Evolutionary conservation across 1,140 invertebrate species (phyloP), one percentile per base, ranked within the genome.

Genomic region (Aphaenogaster ashmeadi): DNA sequence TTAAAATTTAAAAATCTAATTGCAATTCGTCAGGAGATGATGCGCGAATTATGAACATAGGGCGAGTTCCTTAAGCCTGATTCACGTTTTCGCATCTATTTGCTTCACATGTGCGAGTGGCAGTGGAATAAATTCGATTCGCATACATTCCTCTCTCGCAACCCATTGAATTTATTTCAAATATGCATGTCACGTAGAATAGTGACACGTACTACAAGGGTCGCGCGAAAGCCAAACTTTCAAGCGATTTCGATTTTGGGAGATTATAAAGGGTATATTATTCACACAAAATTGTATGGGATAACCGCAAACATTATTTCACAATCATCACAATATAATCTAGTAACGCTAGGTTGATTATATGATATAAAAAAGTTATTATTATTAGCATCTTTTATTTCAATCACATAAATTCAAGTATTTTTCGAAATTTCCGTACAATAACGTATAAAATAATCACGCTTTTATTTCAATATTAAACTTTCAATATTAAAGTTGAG

Each of bases 101-200:
- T 80, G 47, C 47, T 54, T 80, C 36, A 50, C 78, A 47, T 80
- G 38, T 80, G 78, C 78, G 21, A 69, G 36, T 54, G 13, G 62
- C 78, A 52, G 11, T 67, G 13, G 21, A 47, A 80, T 69, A 80
- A 80, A 80, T 67, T 80, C 36, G 62, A 69, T 67, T 80, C 78
- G 47, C 78, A 69, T 67, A 80, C 78, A 81, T 81, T 81, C 21
- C 50, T 56, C 62, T 38, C 78, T 58, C 38, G 50, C 21, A 44
- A 52, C 50, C 50, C 79, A 71, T 81, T 50, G n/a, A 81, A 81
- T 81, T 58, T 81, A 80, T 81, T 81, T 81, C 66, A 71, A 71
- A 81, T 71, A 81, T 71, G 64, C 50, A 47, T 58, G 52, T 81
- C 79, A 81, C 79, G 79, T 81, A 81, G 38, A 54, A 41, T 66